phyloP scores from a whole-genome alignment of 2,797 vertebrate species.

The Tokudaia tokunoshimensis region DNA sequence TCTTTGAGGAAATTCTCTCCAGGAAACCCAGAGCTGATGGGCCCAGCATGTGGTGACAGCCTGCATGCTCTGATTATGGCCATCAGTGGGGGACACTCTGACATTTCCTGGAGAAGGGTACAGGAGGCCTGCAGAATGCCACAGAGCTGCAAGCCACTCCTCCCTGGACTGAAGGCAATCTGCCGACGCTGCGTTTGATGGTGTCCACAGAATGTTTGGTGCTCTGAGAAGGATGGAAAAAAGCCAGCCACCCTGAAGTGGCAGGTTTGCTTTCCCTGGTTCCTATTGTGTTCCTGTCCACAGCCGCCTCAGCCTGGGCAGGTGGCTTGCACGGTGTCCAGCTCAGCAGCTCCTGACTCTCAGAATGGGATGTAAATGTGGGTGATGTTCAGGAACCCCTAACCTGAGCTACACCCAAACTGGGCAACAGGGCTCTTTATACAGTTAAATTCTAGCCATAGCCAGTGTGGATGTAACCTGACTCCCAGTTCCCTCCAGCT shows the following conservation, averaged over 20 bases:
- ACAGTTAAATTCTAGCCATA: accelerated
- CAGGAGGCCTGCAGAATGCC: accelerated
- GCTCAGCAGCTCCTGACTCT: neutral
- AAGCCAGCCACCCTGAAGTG: neutral
- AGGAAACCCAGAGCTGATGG: neutral
- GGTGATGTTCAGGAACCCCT: neutral
- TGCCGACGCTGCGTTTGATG: neutral
- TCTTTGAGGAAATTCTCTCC: constrained; percentile 30
- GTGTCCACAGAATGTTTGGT: accelerated
- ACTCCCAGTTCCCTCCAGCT: neutral
- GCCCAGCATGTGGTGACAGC: accelerated
- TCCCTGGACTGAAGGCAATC: accelerated
- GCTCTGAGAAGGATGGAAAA: neutral
- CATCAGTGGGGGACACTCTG: accelerated
- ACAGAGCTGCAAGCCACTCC: accelerated
- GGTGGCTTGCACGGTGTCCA: accelerated
- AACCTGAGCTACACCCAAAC: accelerated
- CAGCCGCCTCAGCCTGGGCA: too few species aligned
- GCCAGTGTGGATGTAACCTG: too few species aligned
- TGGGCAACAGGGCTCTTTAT: accelerated
- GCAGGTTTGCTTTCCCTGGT: accelerated
- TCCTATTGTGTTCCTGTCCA: too few species aligned
- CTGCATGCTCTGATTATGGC: accelerated
- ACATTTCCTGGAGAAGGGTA: accelerated
- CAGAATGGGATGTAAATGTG: too few species aligned